These are phyloP conservation scores for Himalopsyche tibetana DNA, from an alignment of 2,888 invertebrate species.

Conservation along the genomic window DNA sequence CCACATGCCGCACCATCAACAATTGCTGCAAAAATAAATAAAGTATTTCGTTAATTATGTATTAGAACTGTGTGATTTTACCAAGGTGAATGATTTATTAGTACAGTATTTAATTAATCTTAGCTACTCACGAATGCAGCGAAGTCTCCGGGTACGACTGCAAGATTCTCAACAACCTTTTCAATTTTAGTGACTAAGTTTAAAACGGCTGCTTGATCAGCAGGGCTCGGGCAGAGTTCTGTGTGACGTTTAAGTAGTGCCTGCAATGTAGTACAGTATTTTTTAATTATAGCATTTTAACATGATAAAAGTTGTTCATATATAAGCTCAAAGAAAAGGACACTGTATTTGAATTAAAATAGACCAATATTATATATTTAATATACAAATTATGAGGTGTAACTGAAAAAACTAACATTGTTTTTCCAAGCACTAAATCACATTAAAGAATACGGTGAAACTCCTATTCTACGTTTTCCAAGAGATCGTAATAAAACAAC, in stretches of 20 bases:
- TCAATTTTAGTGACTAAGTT: slow-evolving; percentile 97
- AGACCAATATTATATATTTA: too few species aligned
- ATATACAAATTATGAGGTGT: too few species aligned
- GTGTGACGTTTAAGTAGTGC: slow-evolving; percentile 94
- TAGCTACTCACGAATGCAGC: slow-evolving; percentile 92
- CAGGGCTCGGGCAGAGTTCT: slow-evolving; percentile 92
- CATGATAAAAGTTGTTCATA: background rate
- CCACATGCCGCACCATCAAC: slow-evolving; percentile 97
- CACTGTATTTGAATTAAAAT: too few species aligned
- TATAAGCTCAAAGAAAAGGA: background rate
- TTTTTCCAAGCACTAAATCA: too few species aligned
- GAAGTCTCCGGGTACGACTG: slow-evolving; percentile 95
- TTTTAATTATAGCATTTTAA: background rate
- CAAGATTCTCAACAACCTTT: slow-evolving; percentile 93
- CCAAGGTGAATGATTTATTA: too few species aligned
- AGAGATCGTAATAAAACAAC: too few species aligned
- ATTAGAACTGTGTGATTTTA: background rate
- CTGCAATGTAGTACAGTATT: slow-evolving; percentile 72
- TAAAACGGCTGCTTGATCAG: slow-evolving; percentile 94
- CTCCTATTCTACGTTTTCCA: too few species aligned
- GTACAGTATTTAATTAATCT: too few species aligned
- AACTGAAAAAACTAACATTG: too few species aligned
- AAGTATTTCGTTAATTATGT: background rate
- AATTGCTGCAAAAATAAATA: slow-evolving; percentile 80
- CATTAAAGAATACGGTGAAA: too few species aligned